phyloP scores from a whole-genome alignment of 2,113 vertebrate species.

The Platichthys flesus region DNA sequence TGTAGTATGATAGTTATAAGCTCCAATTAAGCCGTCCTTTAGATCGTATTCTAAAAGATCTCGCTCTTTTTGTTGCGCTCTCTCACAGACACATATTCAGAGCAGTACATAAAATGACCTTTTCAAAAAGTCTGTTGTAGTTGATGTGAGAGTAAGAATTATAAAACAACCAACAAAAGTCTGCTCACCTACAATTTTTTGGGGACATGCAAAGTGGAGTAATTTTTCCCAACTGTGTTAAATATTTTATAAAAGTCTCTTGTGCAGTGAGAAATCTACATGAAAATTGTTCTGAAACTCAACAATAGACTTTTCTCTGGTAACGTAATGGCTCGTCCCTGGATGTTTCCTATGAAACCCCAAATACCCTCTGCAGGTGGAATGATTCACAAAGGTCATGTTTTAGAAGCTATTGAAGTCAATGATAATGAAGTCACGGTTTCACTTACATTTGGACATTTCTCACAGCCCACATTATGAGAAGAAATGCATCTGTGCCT shows the following conservation, averaged over 20 bases:
- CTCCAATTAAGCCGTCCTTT: no score
- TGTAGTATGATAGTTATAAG: neutral
- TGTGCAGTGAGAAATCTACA: conserved; percentile 44
- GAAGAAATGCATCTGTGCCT: conserved; percentile 23
- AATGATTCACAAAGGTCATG: conserved; percentile 53
- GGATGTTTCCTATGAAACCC: conserved; percentile 42
- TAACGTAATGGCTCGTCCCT: conserved; percentile 18
- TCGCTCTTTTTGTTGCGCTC: no score
- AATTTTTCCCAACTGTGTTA: conserved; percentile 28
- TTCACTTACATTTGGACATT: conserved; percentile 42
- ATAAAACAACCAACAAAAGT: neutral
- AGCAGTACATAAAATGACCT: conserved; percentile 17
- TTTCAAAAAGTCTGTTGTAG: conserved; percentile 14
- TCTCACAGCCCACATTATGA: conserved; percentile 24
- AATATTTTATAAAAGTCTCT: conserved; percentile 47
- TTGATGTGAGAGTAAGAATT: neutral
- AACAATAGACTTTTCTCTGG: conserved; percentile 13
- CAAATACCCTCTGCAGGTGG: conserved; percentile 25
- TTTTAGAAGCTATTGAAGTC: conserved; percentile 47
- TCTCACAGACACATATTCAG: no score
- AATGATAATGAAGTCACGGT: conserved; percentile 27
- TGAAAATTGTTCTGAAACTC: conserved; percentile 38
- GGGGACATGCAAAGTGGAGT: conserved; percentile 4
- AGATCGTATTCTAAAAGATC: neutral
- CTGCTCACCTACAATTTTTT: conserved; percentile 10